Evolutionary conservation across 2,888 invertebrate genomes (phyloP).

Genomic region (Volucella zonaria): DNA sequence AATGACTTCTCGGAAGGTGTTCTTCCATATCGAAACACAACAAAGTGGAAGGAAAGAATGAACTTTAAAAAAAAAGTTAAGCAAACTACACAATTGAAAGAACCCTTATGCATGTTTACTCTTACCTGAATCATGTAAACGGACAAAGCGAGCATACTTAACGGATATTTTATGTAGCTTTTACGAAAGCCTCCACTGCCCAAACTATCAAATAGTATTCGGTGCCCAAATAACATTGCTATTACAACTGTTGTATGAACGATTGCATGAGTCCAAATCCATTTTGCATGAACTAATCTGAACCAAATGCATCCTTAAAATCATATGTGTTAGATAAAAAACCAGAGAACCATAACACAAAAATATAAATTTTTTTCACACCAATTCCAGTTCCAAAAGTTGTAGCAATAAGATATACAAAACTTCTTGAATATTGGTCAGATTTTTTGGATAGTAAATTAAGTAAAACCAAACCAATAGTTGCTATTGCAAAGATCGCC

Average conservation of each 20-base stretch:
- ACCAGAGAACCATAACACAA: neutral
- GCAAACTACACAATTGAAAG: neutral
- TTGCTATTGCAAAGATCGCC: neutral
- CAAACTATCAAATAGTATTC: constrained; percentile 17
- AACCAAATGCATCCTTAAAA: constrained; percentile 22
- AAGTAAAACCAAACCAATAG: neutral
- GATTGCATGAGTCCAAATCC: neutral
- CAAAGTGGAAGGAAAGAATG: constrained; percentile 33
- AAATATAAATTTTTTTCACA: neutral
- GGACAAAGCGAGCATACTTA: constrained; percentile 26
- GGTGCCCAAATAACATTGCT: constrained; percentile 29
- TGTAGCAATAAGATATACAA: constrained; percentile 25
- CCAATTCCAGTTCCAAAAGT: constrained; percentile 40
- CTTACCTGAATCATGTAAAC: constrained; percentile 40
- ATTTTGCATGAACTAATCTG: constrained; percentile 13
- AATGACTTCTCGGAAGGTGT: constrained; percentile 11
- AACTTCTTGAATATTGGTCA: neutral
- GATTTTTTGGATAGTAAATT: neutral
- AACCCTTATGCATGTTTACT: neutral
- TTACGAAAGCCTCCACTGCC: constrained; percentile 1
- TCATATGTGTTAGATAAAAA: neutral
- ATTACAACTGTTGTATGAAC: constrained; percentile 15
- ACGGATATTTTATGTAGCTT: constrained; percentile 25
- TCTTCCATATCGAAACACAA: constrained; percentile 33
- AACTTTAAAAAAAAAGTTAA: constrained; percentile 1